Conservation (phyloP, 2,797 vertebrate species). For the Otolemur crassicaudatus region DNA sequence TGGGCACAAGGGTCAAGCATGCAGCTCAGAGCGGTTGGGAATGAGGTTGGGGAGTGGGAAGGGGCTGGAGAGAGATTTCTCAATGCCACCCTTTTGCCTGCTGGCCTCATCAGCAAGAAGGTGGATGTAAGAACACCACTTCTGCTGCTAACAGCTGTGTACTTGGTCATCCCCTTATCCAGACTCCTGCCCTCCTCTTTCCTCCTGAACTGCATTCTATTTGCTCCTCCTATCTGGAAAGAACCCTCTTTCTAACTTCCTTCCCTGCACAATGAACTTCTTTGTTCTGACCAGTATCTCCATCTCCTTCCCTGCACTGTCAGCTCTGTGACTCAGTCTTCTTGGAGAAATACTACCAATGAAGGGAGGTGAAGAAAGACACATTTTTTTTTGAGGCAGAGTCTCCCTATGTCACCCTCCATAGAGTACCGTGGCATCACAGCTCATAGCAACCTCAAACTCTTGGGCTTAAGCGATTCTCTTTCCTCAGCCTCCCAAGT, state of each 20-base stretch:
- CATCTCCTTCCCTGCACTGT: background rate
- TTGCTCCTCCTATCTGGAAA: background rate
- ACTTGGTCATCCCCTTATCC: background rate
- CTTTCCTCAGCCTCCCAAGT: too few relatives aligned
- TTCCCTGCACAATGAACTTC: background rate
- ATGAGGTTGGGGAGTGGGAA: background rate
- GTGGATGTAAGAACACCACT: background rate
- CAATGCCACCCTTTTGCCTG: too few relatives aligned
- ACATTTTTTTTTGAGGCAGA: too few relatives aligned
- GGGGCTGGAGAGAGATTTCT: too few relatives aligned
- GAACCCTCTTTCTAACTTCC: too few relatives aligned
- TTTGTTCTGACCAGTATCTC: background rate
- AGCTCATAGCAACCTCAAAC: too few relatives aligned
- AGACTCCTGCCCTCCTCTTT: background rate
- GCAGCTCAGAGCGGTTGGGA: rapidly evolving
- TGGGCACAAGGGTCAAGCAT: background rate
- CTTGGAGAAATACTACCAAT: background rate
- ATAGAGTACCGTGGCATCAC: too few relatives aligned
- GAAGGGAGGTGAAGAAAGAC: background rate
- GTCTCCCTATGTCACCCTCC: too few relatives aligned
- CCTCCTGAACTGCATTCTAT: background rate
- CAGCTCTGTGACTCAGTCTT: background rate
- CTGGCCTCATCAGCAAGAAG: background rate
- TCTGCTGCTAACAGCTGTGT: background rate
- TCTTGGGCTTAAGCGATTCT: too few relatives aligned